Evolutionary conservation across 2,888 invertebrate species (phyloP), one percentile per base, ranked within the genome.

Genomic region (Kuschelorhynchus macadamiae): DNA sequence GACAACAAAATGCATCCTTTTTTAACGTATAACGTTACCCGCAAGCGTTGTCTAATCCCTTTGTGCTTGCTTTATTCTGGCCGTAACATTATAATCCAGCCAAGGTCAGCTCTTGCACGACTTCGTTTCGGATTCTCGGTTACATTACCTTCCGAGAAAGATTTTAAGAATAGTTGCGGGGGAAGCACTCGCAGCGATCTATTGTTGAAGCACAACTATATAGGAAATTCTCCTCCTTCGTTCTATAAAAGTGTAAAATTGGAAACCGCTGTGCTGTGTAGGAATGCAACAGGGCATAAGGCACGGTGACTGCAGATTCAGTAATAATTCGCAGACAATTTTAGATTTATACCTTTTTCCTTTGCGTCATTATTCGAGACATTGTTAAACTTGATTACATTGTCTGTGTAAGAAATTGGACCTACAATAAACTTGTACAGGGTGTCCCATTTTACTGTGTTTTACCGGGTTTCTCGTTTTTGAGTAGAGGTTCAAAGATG

Each of bases 71-170:
- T 18, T 56, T 63, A 53, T 56, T 63, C 52, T 41, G 46, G 64
- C 72, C 70, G 74, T 72, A 75, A 74, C 76, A 75, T 75, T 74
- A 76, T 74, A 74, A 76, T 75, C 72, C 71, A 72, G 66, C 72
- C 77, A 76, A 77, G 77, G 77, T 77, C 77, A 77, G 72, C 69
- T 72, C 70, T 73, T 73, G 74, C 76, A 77, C 74, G 76, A 74
- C 56, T 67, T 62, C 62, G 55, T 44, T 61, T 61, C 55, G 67
- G 61, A 70, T 53, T 47, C 57, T 59, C 59, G 41, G 53, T 47
- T 59, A 52, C 57, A 59, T 59, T 63, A 63, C 63, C 32, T 63
- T 63, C 66, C 66, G 60, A 53, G 66, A 66, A 60, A 49, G 52
- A 53, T 63, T 66, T 66, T 50, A 21, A 46, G 59, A 66, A 60